Evolutionary conservation across 1,140 invertebrate species (phyloP), one percentile per base, ranked within the genome.

Genomic region (Ceratina australensis): DNA sequence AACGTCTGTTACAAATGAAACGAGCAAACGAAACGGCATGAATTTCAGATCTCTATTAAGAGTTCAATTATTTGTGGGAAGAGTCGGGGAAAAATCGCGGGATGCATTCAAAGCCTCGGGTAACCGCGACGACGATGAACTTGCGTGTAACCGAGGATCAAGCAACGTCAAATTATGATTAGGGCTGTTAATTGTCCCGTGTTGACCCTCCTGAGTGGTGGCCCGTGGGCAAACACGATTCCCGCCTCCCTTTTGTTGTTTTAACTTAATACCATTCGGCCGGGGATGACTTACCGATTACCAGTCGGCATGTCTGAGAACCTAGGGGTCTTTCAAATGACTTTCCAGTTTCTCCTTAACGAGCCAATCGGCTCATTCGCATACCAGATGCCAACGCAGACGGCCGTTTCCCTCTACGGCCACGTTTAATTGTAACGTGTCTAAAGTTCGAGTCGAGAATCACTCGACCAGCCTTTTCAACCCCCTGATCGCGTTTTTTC

Each of bases 151-250:
- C 33, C 68, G 47, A 69, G 81, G 84, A 85, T 85, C 83, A 85
- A 82, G 78, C 72, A 78, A 86, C 78, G 84, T 87, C 85, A 83
- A 86, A 86, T 87, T 85, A 87, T 88, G 85, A 89, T 88, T 84
- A 87, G 78, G 81, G 79, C 79, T 80, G 82, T 87, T 89, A 88
- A 89, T 88, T 88, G 86, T 82, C 80, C 78, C 83, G 33, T 89
- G 86, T 89, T 89, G 86, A 89, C 86, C 79, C 82, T 88, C 60
- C 84, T 83, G 84, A 89, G 87, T 88, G 87, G 86, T 82, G 74
- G 81, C 77, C 71, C 81, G 76, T 77, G 82, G 82, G 84, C 84
- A 88, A 88, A 87, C 79, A 87, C 79, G 72, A 74, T 72, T 81
- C 77, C 72, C 67, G 69, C 78, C 82, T 78, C 84, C 87, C 78